Percentiles rank a stretch among this genome's conserved stretches.
These are phyloP conservation scores for Platichthys stellatus DNA, from an alignment of 2,113 vertebrate genomes.

Conservation along the genomic window DNA sequence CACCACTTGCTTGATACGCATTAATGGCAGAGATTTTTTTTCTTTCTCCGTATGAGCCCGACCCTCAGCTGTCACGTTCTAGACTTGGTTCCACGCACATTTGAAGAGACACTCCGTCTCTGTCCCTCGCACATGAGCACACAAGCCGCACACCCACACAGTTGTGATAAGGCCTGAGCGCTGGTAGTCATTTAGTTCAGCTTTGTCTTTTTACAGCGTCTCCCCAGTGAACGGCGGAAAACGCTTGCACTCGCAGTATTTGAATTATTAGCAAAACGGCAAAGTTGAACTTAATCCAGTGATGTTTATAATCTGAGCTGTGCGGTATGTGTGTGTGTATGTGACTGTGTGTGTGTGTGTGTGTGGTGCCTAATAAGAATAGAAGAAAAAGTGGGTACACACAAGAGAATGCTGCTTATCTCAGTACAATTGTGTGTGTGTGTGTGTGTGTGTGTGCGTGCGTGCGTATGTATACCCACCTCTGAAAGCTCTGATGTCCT, in stretches of 20 bases:
- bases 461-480: conserved; percentile 24
- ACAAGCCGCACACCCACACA: conserved; percentile 65
- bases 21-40: conserved; percentile 46
- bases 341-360: conserved; percentile 16
- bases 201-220: conserved; percentile 66
- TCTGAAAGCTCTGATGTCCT: conserved; percentile 29
- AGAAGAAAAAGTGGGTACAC: too few species aligned
- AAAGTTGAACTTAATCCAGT: conserved; percentile 65
- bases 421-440: not conserved
- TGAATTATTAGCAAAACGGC: conserved; percentile 69
- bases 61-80: conserved; percentile 50
- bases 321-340: not conserved
- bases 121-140: conserved; percentile 31
- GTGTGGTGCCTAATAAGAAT: not conserved
- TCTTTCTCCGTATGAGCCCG: conserved; percentile 40
- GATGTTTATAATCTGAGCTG: conserved; percentile 58
- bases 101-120: not conserved
- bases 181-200: conserved; percentile 72
- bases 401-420: not conserved
- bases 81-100: conserved; percentile 8
- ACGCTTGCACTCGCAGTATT: conserved; percentile 66
- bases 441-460: not conserved
- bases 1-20: conserved; percentile 37
- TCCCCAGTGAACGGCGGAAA: conserved; percentile 65
- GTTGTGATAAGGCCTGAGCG: conserved; percentile 61